phyloP scores from a whole-genome alignment of 1,140 invertebrate genomes.

The Diachasma alloeum region DNA sequence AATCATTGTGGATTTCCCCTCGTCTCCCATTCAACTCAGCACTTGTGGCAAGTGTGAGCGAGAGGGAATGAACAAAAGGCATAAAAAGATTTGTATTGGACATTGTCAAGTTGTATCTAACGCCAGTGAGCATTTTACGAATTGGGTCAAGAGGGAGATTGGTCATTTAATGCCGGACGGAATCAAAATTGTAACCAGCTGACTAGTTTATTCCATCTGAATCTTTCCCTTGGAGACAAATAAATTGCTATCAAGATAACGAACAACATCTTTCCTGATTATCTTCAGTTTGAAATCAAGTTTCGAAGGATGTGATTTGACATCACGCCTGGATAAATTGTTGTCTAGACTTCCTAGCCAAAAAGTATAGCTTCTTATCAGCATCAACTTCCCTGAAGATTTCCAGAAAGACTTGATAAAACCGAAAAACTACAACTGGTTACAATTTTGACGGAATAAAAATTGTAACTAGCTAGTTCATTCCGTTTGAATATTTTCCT shows the following conservation, averaged over 20 bases:
- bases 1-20: neutral
- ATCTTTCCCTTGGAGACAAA: neutral
- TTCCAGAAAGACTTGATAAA: too few species aligned
- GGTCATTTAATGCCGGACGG: conserved; percentile 46
- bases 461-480: too few species aligned
- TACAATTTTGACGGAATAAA: too few species aligned
- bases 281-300: too few species aligned
- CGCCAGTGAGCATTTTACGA: conserved; percentile 49
- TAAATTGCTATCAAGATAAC: neutral
- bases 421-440: too few species aligned
- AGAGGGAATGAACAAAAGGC: neutral
- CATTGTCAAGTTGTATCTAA: conserved; percentile 20
- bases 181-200: conserved; percentile 14
- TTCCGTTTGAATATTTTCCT: too few species aligned
- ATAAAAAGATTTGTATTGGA: neutral
- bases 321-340: too few species aligned
- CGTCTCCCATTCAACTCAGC: neutral
- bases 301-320: too few species aligned
- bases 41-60: neutral
- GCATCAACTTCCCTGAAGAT: too few species aligned
- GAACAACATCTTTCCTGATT: too few species aligned
- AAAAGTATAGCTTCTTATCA: too few species aligned
- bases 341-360: too few species aligned
- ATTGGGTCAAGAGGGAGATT: conserved; percentile 56
- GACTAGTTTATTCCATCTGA: neutral